phyloP scores from a whole-genome alignment of 2,113 vertebrate species.

The Notothenia coriiceps region DNA sequence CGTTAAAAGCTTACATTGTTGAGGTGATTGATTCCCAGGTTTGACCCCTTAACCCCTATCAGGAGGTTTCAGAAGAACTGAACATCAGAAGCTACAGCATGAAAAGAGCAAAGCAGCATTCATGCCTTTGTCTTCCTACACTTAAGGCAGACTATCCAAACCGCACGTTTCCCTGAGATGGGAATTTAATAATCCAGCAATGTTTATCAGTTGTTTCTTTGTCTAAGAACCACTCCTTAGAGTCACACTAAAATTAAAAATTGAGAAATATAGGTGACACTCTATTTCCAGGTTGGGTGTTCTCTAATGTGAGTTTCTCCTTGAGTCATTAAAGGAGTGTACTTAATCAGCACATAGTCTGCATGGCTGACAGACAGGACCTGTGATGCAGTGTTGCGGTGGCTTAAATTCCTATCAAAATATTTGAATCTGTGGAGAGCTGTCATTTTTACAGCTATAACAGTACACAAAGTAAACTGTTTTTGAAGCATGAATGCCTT shows the following conservation, averaged over 20 bases:
- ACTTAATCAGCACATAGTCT: neutral
- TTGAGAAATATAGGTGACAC: neutral
- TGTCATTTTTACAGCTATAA: neutral
- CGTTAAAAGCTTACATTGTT: neutral
- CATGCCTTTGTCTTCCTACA: neutral
- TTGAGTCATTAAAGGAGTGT: neutral
- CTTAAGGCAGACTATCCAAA: constrained; percentile 15
- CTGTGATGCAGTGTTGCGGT: neutral
- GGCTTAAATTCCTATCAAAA: neutral
- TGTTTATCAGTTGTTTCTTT: constrained; percentile 16
- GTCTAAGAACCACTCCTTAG: neutral
- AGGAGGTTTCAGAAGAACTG: neutral
- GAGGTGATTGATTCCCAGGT: neutral
- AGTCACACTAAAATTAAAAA: neutral
- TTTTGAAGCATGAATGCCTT: neutral
- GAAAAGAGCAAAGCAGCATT: neutral
- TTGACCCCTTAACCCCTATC: neutral
- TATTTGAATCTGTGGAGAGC: neutral
- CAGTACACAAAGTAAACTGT: neutral
- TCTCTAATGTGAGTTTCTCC: neutral
- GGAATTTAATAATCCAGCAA: constrained; percentile 22
- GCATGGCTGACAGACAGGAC: constrained; percentile 2
- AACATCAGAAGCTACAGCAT: neutral
- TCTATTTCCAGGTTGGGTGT: neutral
- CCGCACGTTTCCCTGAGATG: constrained; percentile 11